Evolutionary conservation across 2,797 vertebrate species (phyloP), one percentile per base, ranked within the genome.

Genomic region (Micrastur ruficollis): DNA sequence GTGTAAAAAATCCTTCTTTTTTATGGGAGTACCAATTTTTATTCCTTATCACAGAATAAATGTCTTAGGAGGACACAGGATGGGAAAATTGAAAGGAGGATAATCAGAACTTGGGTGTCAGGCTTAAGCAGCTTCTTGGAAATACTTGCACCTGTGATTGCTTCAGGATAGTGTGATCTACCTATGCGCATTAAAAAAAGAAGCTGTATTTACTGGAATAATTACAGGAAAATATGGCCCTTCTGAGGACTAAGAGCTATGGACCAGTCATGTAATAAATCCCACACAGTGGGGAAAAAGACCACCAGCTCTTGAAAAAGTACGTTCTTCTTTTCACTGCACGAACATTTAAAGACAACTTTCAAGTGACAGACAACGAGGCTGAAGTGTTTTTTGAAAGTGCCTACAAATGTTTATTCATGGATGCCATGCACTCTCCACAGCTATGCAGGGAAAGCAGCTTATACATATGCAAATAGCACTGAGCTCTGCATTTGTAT

Each of bases 401-500:
- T 80, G 66, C 66, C 74, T 95, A 16, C 32, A 76, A 95, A 96
- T 95, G 93, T 94, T 95, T 97, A 96, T 96, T 96, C 95, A 93
- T 96, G 79, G 65, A 1, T 90, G 61, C 72, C 5, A 3, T 75
- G 61, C 72, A 65, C 56, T 90, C 71, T 94, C 79, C 53, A 95
- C 46, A 88, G 61, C 68, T 94, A 91, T 79, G 72, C 49, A 78
- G 61, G 66, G 42, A 95, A 95, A 90, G 81, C 42, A 95, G 84
- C 89, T 96, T 94, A 95, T 95, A 76, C 94, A 94, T 95, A 96
- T 95, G 95, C 79, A 96, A 93, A 97, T 88, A 81, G 16, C 68
- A 56, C 65, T 75, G 81, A 96, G 92, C 89, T 95, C 65, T 67
- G 65, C 72, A 92, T 95, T 93, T 92, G 46, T 95, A 83, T 91